A percentile compares a stretch with the other conserved stretches of the same genome.
phyloP scores from a whole-genome alignment of 2,113 vertebrate species.

The Tupaia tana region DNA sequence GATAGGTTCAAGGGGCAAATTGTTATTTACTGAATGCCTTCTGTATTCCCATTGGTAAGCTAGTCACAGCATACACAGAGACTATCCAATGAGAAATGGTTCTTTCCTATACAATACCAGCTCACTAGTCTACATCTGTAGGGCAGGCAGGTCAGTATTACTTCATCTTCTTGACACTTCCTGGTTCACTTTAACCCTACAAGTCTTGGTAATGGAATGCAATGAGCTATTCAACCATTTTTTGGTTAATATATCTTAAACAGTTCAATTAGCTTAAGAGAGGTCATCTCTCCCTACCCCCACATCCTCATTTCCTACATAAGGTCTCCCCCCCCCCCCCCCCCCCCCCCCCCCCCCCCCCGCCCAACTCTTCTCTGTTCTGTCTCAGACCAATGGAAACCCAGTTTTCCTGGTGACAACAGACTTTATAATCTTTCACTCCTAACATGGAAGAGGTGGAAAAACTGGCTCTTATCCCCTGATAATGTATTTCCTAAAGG shows the following conservation, averaged over 20 bases:
- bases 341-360: not conserved
- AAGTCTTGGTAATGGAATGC: slow-evolving; percentile 3
- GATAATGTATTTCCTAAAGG: not conserved
- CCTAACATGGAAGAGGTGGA: not conserved
- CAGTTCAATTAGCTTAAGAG: not conserved
- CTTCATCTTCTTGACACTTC: not conserved
- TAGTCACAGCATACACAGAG: not conserved
- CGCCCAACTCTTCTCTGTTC: not conserved
- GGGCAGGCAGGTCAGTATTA: not conserved
- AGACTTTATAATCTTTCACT: not conserved
- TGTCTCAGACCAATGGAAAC: not conserved
- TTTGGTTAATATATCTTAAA: not conserved
- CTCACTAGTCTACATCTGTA: not conserved
- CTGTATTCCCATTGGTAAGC: not conserved
- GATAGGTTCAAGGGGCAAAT: not conserved
- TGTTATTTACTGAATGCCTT: not conserved
- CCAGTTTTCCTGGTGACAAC: not conserved
- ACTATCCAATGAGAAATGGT: not conserved
- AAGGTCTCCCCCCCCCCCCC: not conserved
- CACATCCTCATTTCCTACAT: not conserved
- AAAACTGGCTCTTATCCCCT: not conserved
- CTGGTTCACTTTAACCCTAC: not conserved
- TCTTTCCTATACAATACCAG: not conserved
- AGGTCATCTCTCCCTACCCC: not conserved
- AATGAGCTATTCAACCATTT: not conserved